These are phyloP conservation scores for Cheilosia pagana DNA, from an alignment of 2,888 invertebrate species.

Conservation along the genomic window DNA sequence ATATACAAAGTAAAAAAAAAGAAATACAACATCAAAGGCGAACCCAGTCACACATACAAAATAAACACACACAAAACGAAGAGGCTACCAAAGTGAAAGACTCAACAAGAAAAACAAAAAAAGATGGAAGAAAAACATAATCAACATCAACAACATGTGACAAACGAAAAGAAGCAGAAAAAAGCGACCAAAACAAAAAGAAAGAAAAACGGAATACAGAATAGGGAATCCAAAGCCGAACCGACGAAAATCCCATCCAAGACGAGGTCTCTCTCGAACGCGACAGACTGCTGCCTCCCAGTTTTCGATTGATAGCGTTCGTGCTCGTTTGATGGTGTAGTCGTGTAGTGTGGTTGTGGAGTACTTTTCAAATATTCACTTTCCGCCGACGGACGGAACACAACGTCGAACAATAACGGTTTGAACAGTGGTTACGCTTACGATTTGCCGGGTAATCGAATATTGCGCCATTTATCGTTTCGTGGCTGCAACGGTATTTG, in stretches of 20 bases:
- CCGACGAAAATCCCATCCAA: conserved; percentile 19
- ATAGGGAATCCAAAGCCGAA: conserved; percentile 28
- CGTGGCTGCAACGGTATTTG: not conserved
- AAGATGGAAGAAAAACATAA: conserved; percentile 30
- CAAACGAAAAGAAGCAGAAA: conserved; percentile 45
- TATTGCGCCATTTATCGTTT: not conserved
- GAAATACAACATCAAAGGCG: conserved; percentile 71
- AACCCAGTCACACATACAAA: conserved; percentile 22
- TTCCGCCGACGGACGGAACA: not conserved
- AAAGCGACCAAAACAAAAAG: conserved; percentile 73
- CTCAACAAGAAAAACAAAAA: conserved; percentile 19
- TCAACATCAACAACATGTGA: conserved; percentile 67
- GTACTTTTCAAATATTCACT: conserved; percentile 8
- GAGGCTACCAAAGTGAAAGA: conserved; percentile 59
- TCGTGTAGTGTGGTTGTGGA: conserved; percentile 19
- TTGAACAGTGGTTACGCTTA: not conserved
- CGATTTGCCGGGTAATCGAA: not conserved
- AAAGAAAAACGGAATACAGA: conserved; percentile 1
- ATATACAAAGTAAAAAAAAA: no score
- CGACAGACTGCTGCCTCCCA: conserved; percentile 71
- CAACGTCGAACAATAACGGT: not conserved
- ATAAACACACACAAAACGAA: conserved; percentile 50
- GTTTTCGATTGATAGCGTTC: conserved; percentile 75
- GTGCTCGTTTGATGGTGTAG: conserved; percentile 49
- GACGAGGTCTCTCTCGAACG: conserved; percentile 65